Conservation (phyloP, 2,888 invertebrate genomes). For the Lasioglossum morio region DNA sequence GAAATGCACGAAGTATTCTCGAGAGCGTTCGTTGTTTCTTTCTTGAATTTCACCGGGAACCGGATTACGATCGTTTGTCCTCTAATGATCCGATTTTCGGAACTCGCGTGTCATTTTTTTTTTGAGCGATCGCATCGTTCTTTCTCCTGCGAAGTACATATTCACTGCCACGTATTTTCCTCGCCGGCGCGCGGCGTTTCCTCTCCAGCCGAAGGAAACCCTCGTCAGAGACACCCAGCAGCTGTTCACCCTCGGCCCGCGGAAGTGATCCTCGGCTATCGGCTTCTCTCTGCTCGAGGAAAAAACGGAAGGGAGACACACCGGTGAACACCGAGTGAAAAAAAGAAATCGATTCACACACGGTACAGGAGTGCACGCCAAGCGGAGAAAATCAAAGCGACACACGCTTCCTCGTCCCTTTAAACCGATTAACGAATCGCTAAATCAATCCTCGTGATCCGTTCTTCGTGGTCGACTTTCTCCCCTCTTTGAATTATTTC, state of each 20-base stretch:
- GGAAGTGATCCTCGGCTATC: constrained; percentile 70
- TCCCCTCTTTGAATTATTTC: not conserved
- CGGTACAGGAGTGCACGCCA: constrained; percentile 9
- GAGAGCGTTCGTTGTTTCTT: too few species aligned
- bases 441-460: constrained; percentile 28
- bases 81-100: not conserved
- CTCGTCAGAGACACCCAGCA: constrained; percentile 62
- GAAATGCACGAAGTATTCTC: not conserved
- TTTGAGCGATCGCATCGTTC: not conserved
- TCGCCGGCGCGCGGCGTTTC: constrained; percentile 61
- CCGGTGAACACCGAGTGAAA: constrained; percentile 23
- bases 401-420: constrained; percentile 30
- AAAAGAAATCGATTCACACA: constrained; percentile 53
- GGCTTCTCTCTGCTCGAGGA: constrained; percentile 56
- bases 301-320: constrained; percentile 45
- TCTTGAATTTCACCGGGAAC: not conserved
- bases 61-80: not conserved
- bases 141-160: not conserved
- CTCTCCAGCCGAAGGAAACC: constrained; percentile 72
- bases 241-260: constrained; percentile 69
- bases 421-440: constrained; percentile 54
- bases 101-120: not conserved
- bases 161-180: constrained; percentile 13
- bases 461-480: not conserved
- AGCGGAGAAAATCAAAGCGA: constrained; percentile 38